Percentiles rank a stretch among this genome's conserved stretches.
Evolutionary conservation across 2,113 vertebrate species (phyloP).

Genomic region (Grallaria varia): DNA sequence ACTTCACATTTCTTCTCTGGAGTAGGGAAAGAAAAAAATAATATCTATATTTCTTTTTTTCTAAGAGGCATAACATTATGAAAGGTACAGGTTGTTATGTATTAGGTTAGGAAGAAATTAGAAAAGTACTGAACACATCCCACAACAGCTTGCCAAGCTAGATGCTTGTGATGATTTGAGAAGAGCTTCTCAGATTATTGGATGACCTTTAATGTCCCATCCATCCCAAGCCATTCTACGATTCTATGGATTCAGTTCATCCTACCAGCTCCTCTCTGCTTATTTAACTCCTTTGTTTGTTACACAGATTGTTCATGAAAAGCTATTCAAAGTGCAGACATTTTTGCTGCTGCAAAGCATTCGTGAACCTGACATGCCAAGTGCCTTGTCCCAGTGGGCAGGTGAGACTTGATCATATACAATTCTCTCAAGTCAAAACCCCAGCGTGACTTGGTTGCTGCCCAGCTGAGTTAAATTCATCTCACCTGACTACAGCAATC

Average conservation of each 20-base stretch:
- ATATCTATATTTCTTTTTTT: neutral
- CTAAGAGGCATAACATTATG: neutral
- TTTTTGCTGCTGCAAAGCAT: neutral
- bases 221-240: neutral
- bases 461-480: neutral
- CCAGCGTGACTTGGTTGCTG: neutral
- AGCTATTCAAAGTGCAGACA: neutral
- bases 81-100: rapidly evolving
- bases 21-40: neutral
- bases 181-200: neutral
- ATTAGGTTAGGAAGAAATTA: neutral
- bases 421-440: rapidly evolving
- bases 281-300: neutral
- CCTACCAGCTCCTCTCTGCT: neutral
- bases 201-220: neutral
- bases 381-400: neutral
- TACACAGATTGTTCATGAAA: neutral
- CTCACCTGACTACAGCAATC: neutral
- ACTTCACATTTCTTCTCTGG: neutral
- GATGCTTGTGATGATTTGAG: neutral
- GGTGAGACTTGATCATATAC: neutral
- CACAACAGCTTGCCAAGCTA: neutral
- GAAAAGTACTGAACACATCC: neutral
- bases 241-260: neutral
- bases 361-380: neutral